A percentile compares a stretch with the other conserved stretches of the same genome.
Evolutionary conservation across 2,888 invertebrate genomes (phyloP).

Genomic region (Leptura quadrifasciata): DNA sequence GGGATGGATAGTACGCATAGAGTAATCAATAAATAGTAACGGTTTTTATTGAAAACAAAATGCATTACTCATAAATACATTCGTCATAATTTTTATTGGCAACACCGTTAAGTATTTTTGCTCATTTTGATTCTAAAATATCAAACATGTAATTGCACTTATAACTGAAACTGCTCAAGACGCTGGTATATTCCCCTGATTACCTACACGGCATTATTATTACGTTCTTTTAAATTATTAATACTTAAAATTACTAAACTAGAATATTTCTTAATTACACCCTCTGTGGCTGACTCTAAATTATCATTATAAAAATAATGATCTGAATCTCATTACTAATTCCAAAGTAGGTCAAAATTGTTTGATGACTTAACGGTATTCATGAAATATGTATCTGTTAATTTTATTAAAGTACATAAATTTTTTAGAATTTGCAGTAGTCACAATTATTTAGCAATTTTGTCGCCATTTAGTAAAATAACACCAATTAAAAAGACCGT

Average conservation of each 20-base stretch:
- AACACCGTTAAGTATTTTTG: too few species aligned
- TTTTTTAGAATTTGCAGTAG: neutral
- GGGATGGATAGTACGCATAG: too few species aligned
- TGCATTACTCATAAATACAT: too few species aligned
- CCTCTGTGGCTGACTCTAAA: conserved; percentile 3
- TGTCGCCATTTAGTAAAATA: conserved; percentile 11
- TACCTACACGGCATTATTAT: neutral
- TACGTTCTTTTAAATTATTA: conserved; percentile 8
- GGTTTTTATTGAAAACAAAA: too few species aligned
- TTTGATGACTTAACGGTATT: conserved; percentile 31
- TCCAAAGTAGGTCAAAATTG: conserved; percentile 35
- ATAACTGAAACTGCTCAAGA: neutral
- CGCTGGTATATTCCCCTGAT: neutral
- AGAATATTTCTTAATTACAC: conserved; percentile 14
- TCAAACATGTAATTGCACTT: neutral
- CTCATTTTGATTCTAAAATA: neutral
- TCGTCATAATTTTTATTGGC: too few species aligned
- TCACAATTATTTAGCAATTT: conserved; percentile 7
- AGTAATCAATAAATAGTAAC: too few species aligned
- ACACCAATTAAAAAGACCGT: conserved; percentile 32
- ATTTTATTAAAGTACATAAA: neutral
- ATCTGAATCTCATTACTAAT: conserved; percentile 33
- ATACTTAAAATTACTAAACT: neutral
- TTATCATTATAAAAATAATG: conserved; percentile 20
- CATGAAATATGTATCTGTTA: conserved; percentile 12